Conservation (phyloP, 2,888 invertebrate genomes). For the Pristionchus exspectatus region DNA sequence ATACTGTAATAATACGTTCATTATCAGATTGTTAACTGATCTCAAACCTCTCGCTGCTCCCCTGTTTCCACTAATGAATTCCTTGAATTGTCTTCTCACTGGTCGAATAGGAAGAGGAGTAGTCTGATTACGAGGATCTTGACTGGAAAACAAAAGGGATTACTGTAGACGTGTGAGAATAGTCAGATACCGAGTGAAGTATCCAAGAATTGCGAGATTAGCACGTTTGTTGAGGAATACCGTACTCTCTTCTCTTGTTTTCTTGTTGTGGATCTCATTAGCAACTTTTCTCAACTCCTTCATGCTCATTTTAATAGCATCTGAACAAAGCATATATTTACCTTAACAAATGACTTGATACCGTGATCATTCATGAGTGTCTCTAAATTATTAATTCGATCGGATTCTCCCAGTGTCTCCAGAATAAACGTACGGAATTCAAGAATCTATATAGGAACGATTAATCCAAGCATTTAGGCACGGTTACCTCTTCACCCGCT, state of each 20-base stretch:
- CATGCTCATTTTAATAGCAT: not conserved
- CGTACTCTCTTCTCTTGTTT: slow-evolving; percentile 8
- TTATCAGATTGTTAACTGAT: no score
- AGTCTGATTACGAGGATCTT: slow-evolving; percentile 2
- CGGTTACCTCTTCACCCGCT: not conserved
- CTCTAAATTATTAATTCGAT: not conserved
- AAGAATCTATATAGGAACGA: not conserved
- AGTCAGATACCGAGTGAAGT: slow-evolving; percentile 20
- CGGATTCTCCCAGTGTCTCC: not conserved
- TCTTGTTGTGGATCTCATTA: not conserved
- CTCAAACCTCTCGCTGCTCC: slow-evolving; percentile 3
- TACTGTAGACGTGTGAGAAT: not conserved
- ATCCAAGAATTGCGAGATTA: slow-evolving; percentile 24
- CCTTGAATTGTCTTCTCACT: not conserved
- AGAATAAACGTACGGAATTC: not conserved
- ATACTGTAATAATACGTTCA: not conserved
- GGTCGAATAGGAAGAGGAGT: not conserved
- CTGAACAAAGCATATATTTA: not conserved
- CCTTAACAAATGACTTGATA: not conserved
- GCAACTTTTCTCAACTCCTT: slow-evolving; percentile 16
- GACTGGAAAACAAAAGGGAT: not conserved
- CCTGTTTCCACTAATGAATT: not conserved
- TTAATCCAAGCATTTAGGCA: not conserved
- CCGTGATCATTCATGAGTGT: not conserved
- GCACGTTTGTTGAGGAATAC: not conserved